Evolutionary conservation across 2,888 invertebrate genomes (phyloP).

Genomic region (Tipula vernalis): DNA sequence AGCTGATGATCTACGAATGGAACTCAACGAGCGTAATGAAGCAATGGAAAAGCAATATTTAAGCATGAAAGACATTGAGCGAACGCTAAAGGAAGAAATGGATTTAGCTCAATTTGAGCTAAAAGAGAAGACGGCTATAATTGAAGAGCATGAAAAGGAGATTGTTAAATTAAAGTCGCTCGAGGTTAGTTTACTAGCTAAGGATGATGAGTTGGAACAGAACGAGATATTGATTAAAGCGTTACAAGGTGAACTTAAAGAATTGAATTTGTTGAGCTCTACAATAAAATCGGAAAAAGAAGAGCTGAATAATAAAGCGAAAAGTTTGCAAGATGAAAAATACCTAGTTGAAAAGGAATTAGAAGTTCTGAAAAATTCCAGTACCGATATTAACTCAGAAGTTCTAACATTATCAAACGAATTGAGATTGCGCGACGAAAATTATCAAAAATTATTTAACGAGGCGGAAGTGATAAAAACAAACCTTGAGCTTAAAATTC

Average conservation of each 20-base stretch:
- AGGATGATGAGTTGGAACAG: conserved; percentile 23
- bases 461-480: neutral
- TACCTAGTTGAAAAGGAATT: neutral
- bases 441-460: neutral
- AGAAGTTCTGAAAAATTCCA: neutral
- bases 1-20: conserved; percentile 41
- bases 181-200: conserved; percentile 13
- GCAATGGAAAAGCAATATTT: conserved; percentile 26
- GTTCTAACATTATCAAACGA: neutral
- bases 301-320: conserved; percentile 9
- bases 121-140: neutral
- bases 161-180: neutral
- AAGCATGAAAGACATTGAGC: conserved; percentile 25
- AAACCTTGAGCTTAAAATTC: neutral
- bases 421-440: neutral
- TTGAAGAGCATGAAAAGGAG: neutral
- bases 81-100: conserved; percentile 15
- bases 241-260: conserved; percentile 28
- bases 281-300: conserved; percentile 15
- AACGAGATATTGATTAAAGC: conserved; percentile 30
- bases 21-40: conserved; percentile 21
- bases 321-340: neutral
- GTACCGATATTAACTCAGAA: neutral
- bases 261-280: conserved; percentile 19
- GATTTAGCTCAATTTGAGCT: conserved; percentile 13